Conservation (phyloP, 2,888 invertebrate species). For the Leptinotarsa rubiginosa region DNA sequence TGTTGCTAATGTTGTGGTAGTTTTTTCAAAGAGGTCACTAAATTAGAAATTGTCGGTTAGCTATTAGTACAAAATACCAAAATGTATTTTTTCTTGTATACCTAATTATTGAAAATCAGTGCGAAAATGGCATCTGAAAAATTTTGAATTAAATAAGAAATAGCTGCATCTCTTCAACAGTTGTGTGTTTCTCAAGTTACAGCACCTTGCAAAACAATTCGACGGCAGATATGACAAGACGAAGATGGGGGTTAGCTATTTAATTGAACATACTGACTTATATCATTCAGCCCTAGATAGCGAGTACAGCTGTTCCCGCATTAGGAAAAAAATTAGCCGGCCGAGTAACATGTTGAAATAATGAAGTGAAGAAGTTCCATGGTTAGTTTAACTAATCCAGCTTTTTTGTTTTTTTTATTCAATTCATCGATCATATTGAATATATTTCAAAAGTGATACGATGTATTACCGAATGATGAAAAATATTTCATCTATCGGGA, state of each 20-base stretch:
- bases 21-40: too few relatives aligned
- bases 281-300: not conserved
- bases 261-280: not conserved
- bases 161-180: too few relatives aligned
- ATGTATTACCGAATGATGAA: too few relatives aligned
- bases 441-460: too few relatives aligned
- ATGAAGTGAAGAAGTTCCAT: not conserved
- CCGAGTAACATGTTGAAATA: not conserved
- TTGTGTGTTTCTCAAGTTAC: not conserved
- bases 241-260: not conserved
- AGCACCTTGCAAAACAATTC: not conserved
- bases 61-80: too few relatives aligned
- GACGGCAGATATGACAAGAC: not conserved
- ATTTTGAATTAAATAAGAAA: too few relatives aligned
- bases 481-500: too few relatives aligned
- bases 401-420: not conserved
- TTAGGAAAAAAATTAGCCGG: not conserved
- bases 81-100: too few relatives aligned
- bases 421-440: not conserved
- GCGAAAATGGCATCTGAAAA: too few relatives aligned
- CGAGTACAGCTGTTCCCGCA: constrained; percentile 1
- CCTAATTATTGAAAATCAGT: too few relatives aligned
- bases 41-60: too few relatives aligned
- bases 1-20: too few relatives aligned
- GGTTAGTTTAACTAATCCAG: not conserved